These are phyloP conservation scores for Eilema sororculum DNA, from an alignment of 2,888 invertebrate genomes.

Conservation along the genomic window DNA sequence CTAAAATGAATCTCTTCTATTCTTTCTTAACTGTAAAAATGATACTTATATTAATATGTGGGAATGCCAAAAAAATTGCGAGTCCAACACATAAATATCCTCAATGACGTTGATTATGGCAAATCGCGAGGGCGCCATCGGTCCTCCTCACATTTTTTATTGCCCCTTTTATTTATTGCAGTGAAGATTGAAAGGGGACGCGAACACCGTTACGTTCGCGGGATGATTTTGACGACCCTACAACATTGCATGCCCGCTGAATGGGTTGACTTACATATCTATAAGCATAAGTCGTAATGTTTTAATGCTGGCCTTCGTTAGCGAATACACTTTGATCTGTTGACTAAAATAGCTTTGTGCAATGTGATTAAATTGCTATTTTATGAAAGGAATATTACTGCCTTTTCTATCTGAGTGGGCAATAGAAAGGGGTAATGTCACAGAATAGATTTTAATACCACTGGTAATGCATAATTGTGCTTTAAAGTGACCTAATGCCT, in stretches of 20 bases:
- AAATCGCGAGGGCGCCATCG: conserved; percentile 66
- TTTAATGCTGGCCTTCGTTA: conserved; percentile 49
- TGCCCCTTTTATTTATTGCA: conserved; percentile 85
- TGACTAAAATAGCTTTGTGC: conserved; percentile 33
- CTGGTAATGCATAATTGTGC: too few species aligned
- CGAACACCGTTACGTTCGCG: conserved; percentile 60
- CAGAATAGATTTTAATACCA: background rate
- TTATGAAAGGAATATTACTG: conserved; percentile 20
- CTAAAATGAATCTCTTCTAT: background rate
- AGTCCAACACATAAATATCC: conserved; percentile 64
- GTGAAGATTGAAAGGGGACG: conserved; percentile 85
- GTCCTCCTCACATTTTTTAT: conserved; percentile 75
- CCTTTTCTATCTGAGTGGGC: conserved; percentile 5
- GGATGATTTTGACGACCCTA: conserved; percentile 76
- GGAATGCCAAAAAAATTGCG: conserved; percentile 40
- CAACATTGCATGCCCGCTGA: conserved; percentile 56
- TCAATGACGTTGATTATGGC: conserved; percentile 69
- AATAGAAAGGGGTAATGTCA: background rate
- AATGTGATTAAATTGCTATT: conserved; percentile 38
- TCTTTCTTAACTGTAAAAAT: background rate
- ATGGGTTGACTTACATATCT: conserved; percentile 47
- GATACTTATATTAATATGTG: conserved; percentile 29
- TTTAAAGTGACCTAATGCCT: too few species aligned
- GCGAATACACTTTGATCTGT: conserved; percentile 46
- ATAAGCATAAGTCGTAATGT: conserved; percentile 33